Conservation (phyloP, 2,888 invertebrate species). For the Nomada hirtipes region DNA sequence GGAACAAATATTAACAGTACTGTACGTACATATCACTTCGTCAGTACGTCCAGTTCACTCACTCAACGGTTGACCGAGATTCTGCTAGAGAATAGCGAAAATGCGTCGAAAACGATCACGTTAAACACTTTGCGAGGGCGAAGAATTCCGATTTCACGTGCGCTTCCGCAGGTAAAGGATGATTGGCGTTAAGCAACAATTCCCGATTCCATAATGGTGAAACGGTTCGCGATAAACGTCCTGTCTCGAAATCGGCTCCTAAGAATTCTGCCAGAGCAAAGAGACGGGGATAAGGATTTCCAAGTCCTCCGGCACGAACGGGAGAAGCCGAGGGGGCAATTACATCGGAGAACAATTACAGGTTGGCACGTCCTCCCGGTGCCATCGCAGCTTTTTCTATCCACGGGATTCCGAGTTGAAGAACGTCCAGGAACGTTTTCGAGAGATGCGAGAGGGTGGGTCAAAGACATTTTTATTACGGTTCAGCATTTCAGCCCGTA, state of each 20-base stretch:
- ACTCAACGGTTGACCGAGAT: background rate
- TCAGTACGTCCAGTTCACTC: background rate
- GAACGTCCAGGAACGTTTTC: conserved; percentile 75
- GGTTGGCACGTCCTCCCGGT: conserved; percentile 79
- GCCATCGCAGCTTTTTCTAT: conserved; percentile 77
- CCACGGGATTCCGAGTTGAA: conserved; percentile 73
- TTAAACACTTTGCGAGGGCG: conserved; percentile 15
- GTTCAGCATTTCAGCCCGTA: conserved; percentile 24
- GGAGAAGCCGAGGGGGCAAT: conserved; percentile 70
- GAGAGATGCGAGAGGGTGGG: conserved; percentile 35
- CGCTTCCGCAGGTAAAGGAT: conserved; percentile 22
- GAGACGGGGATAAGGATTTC: conserved; percentile 44
- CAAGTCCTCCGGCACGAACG: conserved; percentile 55
- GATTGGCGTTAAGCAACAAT: conserved; percentile 36
- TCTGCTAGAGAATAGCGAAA: background rate
- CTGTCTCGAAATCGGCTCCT: conserved; percentile 45
- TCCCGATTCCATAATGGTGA: conserved; percentile 37
- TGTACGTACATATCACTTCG: too few species aligned
- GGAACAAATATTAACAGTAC: too few species aligned
- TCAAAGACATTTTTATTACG: conserved; percentile 58
- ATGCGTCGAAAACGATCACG: conserved; percentile 18
- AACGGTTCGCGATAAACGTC: conserved; percentile 33
- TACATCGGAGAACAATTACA: conserved; percentile 82
- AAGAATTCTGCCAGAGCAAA: conserved; percentile 43
- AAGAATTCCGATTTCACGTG: conserved; percentile 19